These are phyloP conservation scores for Cacatua alba DNA, from an alignment of 2,113 vertebrate genomes.

Conservation along the genomic window DNA sequence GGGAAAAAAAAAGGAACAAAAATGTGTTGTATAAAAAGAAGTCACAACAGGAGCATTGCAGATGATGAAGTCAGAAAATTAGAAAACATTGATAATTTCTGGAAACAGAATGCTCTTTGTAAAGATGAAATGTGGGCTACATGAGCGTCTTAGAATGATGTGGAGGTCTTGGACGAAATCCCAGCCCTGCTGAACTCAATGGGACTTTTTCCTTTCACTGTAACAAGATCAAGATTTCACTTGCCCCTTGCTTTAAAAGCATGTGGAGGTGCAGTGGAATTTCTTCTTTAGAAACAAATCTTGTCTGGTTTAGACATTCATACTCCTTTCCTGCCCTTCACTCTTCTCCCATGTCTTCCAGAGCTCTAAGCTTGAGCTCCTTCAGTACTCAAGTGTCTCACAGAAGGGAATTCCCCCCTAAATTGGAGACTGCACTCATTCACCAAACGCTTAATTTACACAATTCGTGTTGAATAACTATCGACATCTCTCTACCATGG, in stretches of 20 bases:
- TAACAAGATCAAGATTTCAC: constrained; percentile 1
- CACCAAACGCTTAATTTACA: neutral
- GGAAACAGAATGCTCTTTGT: constrained; percentile 7
- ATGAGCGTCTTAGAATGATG: neutral
- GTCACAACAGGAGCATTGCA: neutral
- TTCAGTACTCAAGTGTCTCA: neutral
- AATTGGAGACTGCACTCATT: neutral
- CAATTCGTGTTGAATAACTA: neutral
- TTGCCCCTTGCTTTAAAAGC: neutral
- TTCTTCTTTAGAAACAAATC: constrained; percentile 4
- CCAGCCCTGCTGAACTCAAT: neutral
- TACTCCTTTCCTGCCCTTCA: neutral
- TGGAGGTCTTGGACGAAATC: constrained; percentile 38
- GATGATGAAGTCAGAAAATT: constrained; percentile 38
- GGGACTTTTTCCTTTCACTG: constrained; percentile 8
- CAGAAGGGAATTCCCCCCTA: neutral
- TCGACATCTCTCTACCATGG: neutral
- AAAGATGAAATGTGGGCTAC: neutral
- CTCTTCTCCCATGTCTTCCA: neutral
- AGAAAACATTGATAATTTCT: constrained; percentile 46
- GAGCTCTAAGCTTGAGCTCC: neutral
- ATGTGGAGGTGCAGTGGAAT: neutral
- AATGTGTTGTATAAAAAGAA: constrained; percentile 31
- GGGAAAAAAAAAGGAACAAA: neutral
- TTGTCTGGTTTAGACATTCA: neutral